Base-by-base conservation (phyloP, 2,797 vertebrate genomes). In the Pseudochirops cupreus region DNA sequence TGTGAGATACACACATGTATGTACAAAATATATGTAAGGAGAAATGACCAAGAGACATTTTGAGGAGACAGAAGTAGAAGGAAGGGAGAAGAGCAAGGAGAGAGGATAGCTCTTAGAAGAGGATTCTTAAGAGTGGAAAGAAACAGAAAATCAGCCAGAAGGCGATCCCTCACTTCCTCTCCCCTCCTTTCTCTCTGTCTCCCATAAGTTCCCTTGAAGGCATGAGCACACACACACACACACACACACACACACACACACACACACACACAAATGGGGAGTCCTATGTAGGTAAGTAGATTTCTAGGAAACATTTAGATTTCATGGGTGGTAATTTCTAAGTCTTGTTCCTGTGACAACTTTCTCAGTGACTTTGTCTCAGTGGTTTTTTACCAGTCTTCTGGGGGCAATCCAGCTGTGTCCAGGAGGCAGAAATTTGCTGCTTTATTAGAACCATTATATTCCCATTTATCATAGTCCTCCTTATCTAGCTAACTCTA, bases 341-440 rank as follows among this genome's bases (percentile, higher is more conserved):
- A 87, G 39, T 87, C 39, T 39, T 87, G 39, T 50, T 50, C n/a
- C 74, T 87, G 24, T 87, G 39, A 46, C 24, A 28, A 50, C 21
- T 50, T 46, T 87, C 24, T 50, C 9, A 0, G 21, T 50, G 39
- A 82, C 18, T 39, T 59, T 59, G 62, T 18, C n/a, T n/a, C 16
- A 39, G 5, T 39, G 62, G 39, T 9, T 82, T 74, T 82, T 39
- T 82, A 82, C 39, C 95, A 96, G 91, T 56, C 57, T 93, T 91
- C n/a, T 90, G 87, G 90, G 58, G 91, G 91, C 26, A 92, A 95
- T 92, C 56, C 96, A 26, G 90, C 90, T 92, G 93, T 93, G 93
- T 94, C 87, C 97, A n/a, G 94, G 92, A 94, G 93, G 87, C 74
- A 94, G 93, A 92, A 91, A 39, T 96, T 46, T 89, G 92, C 56